Evolutionary conservation across 2,113 vertebrate species (phyloP).

Genomic region (Pollachius pollachius): DNA sequence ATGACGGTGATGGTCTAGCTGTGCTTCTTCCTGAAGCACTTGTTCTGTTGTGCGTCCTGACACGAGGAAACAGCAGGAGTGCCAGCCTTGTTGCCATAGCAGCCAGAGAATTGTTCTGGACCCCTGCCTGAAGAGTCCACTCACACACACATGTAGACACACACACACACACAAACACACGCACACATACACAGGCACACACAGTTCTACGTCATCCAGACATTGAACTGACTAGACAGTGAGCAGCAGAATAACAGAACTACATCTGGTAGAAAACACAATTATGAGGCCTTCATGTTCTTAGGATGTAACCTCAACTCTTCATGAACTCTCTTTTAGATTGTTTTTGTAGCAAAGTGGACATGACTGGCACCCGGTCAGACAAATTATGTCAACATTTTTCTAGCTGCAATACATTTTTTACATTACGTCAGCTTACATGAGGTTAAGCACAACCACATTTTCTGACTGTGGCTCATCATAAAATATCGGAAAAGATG

Average conservation of each 20-base stretch:
- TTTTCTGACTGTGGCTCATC: too few relatives aligned
- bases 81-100: slow-evolving; percentile 63
- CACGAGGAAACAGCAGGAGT: slow-evolving; percentile 52
- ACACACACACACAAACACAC: slow-evolving; percentile 4
- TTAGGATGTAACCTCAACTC: too few relatives aligned
- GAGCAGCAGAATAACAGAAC: not conserved
- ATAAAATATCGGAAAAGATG: too few relatives aligned
- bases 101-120: slow-evolving; percentile 59
- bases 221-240: not conserved
- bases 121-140: slow-evolving; percentile 47
- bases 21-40: too few relatives aligned
- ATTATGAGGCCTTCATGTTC: not conserved
- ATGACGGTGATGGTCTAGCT: slow-evolving; percentile 10
- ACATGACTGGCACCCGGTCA: too few relatives aligned
- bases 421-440: too few relatives aligned
- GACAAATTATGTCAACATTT: too few relatives aligned
- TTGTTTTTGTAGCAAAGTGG: too few relatives aligned
- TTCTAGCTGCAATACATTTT: too few relatives aligned
- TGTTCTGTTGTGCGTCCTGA: slow-evolving; percentile 18
- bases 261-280: not conserved
- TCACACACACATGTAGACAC: slow-evolving; percentile 8
- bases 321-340: too few relatives aligned
- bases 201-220: not conserved
- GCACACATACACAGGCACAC: slow-evolving; percentile 1
- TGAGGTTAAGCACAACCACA: too few relatives aligned